Conservation (phyloP, 2,113 vertebrate genomes). For the Tretioscincus oriximinensis region DNA sequence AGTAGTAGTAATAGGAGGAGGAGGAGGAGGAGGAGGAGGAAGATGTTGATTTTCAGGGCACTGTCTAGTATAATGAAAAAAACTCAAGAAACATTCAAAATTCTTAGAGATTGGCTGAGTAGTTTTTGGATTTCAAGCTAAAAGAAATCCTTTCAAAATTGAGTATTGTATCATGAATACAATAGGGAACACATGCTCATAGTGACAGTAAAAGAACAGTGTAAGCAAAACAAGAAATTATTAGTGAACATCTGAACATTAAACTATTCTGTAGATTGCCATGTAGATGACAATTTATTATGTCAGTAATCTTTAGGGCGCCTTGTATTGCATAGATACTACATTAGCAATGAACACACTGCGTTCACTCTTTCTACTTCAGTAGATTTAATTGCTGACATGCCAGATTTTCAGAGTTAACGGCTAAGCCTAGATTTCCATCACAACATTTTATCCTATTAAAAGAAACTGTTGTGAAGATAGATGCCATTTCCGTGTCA, state of each 20-base stretch:
- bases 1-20: too few relatives aligned
- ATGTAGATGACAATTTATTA: slow-evolving; percentile 3
- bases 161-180: neutral
- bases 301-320: slow-evolving; percentile 17
- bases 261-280: neutral
- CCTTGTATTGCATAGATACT: slow-evolving; percentile 6
- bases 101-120: neutral
- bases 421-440: neutral
- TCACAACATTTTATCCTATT: slow-evolving; percentile 16
- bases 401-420: slow-evolving; percentile 15
- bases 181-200: neutral
- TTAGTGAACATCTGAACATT: neutral
- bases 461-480: slow-evolving; percentile 9
- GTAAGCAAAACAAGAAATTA: neutral
- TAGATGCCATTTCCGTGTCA: slow-evolving; percentile 4
- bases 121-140: neutral
- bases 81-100: neutral
- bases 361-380: neutral
- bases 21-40: too few relatives aligned
- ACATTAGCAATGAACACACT: neutral
- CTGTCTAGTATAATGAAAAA: neutral
- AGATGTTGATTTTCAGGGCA: neutral
- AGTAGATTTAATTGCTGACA: slow-evolving; percentile 12
- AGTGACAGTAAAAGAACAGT: neutral
- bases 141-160: neutral